A percentile compares a stretch with the other conserved stretches of the same genome.
These are phyloP conservation scores for Leptosomus discolor DNA, from an alignment of 2,113 vertebrate species.

Conservation along the genomic window DNA sequence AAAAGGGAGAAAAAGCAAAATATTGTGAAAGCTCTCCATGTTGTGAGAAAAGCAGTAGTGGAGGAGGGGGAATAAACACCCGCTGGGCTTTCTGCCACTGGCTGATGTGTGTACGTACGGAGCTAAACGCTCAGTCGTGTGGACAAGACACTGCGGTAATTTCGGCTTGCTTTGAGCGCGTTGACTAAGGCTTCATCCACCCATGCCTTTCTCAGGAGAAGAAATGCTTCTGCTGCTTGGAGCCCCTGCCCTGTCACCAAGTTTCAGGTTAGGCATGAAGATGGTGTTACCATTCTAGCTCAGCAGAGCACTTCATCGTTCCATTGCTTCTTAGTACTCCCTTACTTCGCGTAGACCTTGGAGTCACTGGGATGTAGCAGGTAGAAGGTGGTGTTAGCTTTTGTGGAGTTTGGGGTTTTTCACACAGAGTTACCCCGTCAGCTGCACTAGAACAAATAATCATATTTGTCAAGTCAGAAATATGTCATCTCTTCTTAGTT, in stretches of 20 bases:
- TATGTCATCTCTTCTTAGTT: not conserved
- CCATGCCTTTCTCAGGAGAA: not conserved
- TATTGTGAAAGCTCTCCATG: not conserved
- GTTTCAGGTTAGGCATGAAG: not conserved
- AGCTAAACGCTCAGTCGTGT: not conserved
- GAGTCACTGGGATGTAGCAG: not conserved
- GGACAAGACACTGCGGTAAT: not conserved
- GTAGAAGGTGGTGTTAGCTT: not conserved
- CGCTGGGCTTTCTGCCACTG: not conserved
- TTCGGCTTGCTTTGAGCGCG: not conserved
- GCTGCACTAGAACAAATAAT: not conserved
- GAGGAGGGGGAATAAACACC: not conserved
- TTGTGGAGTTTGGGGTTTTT: not conserved
- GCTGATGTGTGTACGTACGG: not conserved
- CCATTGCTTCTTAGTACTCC: not conserved
- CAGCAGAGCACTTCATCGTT: not conserved
- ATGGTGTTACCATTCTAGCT: not conserved
- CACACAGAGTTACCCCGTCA: fast-evolving
- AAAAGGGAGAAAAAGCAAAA: not conserved
- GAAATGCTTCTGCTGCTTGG: not conserved
- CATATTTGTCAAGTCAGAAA: not conserved
- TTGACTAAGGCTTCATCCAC: not conserved
- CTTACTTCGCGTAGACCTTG: not conserved
- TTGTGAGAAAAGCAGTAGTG: not conserved
- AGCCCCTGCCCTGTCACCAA: not conserved